Evolutionary conservation across 2,113 vertebrate genomes (phyloP), one percentile per base, ranked within the genome.

Genomic region (Todiramphus saurophagus): DNA sequence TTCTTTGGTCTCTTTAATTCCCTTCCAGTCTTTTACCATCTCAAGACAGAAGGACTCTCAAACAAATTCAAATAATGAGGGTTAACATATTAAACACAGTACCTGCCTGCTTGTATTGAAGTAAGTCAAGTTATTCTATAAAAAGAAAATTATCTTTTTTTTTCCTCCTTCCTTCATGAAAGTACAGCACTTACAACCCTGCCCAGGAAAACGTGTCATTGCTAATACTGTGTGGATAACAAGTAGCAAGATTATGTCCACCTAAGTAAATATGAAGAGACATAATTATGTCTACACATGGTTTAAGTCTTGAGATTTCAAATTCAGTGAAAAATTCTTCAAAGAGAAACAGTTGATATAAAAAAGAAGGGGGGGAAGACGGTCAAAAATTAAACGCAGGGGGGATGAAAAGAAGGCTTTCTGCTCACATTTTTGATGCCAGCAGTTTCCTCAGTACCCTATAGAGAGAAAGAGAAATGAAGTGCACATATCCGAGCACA

Each of bases 1-100:
- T 81, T 23, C 73, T 78, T n/a, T 50, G 53, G 86, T 94, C 73
- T 90, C 88, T 69, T 73, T 79, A 70, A 94, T 94, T 92, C 91
- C 83, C 64, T 84, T 62, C 37, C 50, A 73, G 89, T 21, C 91
- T 95, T 89, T 76, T 44, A 85, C 63, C 63, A 84, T 48, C 86
- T 87, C 74, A 56, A 79, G 67, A 59, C 33, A 93, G 80, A 82
- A 83, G 23, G 75, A 58, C 51, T 87, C 50, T 83, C 85, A 80
- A 94, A 58, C 25, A 95, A 94, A 79, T 60, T 62, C 58, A 62
- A 0, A 60, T 41, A 94, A 92, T 0, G 0, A 16, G 43, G 50
- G 44, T 85, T 96, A 93, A 90, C 16, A 13, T 23, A 64, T 63
- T 56, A 84, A 95, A 76, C 23, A 73, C 30, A 82, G 87, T 41